Base-by-base conservation (phyloP, 2,113 vertebrate genomes). In the Gasterosteus aculeatus region DNA sequence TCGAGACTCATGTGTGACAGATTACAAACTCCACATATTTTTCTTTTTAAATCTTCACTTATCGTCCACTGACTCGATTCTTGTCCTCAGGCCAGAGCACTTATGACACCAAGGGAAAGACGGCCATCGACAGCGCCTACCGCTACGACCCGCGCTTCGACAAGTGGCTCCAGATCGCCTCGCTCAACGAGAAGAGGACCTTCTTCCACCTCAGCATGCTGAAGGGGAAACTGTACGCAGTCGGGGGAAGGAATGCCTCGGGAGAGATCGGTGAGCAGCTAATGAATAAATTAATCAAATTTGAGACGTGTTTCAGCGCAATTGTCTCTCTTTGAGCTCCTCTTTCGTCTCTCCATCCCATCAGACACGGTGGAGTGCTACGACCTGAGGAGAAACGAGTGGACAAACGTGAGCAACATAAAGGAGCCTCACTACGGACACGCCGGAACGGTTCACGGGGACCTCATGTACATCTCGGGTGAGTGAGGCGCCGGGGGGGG, bases 71-170 rank as follows among this genome's bases (percentile, higher is more conserved):
- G 10, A 18, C 12, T 0, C 18, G 29, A 26, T 33, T 33, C 4
- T 41, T 33, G 10, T 38, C 63, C 54, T 31, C 61, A 93, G 92
- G 95, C 42, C 95, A 95, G 85, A 94, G 93, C 76, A 95, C 94
- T 1, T 95, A 95, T 4, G 95, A 95, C 90, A 95, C 95, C 78
- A 95, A 95, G 67, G 95, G 95, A 1, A 95, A 95, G 86, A 95
- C 94, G 1, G 95, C 95, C 39, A 94, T 95, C 10, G 94, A 95
- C 87, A 94, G 91, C 8, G 93, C 91, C 4, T 95, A 95, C 83
- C 82, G 95, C 66, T 95, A 95, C 4, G 94, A 95, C 83, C 94
- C 95, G 0, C 93, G 94, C 66, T 95, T 95, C 47, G 89, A 95
- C 80, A 91, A 85, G 46, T 95, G 95, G 95, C 88, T 95, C 41